phyloP scores from a whole-genome alignment of 2,888 invertebrate genomes.

The Hetaerina titia region DNA sequence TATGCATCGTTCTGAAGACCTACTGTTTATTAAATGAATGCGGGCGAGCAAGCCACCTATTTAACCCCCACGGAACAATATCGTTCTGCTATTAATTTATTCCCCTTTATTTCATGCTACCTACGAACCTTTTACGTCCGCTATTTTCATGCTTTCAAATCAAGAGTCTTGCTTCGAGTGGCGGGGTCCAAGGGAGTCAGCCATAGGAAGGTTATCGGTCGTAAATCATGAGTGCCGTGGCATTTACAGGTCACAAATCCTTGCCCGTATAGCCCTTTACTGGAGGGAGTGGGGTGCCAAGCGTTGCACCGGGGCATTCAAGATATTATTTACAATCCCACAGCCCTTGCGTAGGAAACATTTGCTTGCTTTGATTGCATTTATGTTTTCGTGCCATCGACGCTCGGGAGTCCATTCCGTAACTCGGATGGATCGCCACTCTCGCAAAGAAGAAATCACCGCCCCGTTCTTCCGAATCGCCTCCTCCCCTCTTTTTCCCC shows the following conservation, averaged over 20 bases:
- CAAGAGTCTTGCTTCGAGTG: not conserved
- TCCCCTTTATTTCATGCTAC: not conserved
- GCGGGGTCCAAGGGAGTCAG: not conserved
- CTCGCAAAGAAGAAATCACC: not conserved
- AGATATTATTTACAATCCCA: not conserved
- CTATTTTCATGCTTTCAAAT: not conserved
- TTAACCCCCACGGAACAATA: not conserved
- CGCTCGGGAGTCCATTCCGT: not conserved
- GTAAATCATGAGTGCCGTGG: not conserved
- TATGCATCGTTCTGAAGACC: not conserved
- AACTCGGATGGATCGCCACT: not conserved
- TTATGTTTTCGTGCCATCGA: not conserved
- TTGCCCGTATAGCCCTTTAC: not conserved
- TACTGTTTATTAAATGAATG: not conserved
- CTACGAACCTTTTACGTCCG: not conserved
- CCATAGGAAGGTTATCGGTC: not conserved
- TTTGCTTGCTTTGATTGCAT: not conserved
- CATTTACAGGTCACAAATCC: constrained; percentile 33
- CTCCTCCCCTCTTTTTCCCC: not conserved
- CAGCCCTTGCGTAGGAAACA: not conserved
- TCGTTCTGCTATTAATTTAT: not conserved
- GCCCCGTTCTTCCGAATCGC: not conserved
- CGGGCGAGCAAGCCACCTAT: not conserved
- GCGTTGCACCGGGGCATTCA: not conserved
- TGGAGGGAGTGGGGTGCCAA: not conserved